phyloP scores from a whole-genome alignment of 1,140 invertebrate species.

The Caenorhabditis latens region DNA sequence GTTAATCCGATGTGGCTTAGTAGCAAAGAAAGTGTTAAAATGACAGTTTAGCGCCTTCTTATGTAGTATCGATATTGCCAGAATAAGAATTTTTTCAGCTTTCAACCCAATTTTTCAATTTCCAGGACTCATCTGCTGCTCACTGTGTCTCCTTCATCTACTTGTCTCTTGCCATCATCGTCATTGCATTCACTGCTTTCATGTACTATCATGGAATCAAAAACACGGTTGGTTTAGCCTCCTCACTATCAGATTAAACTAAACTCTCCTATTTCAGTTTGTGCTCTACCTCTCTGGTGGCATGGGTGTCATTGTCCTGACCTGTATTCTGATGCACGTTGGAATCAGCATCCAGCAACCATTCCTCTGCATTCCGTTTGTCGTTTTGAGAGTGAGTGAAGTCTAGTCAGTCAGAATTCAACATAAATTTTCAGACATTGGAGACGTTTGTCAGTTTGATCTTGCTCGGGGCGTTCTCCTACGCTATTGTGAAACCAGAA shows the following conservation, averaged over 20 bases:
- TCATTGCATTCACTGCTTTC: background rate
- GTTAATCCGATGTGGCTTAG: too few relatives aligned
- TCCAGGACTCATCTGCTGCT: background rate
- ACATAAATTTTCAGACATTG: background rate
- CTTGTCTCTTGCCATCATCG: constrained; percentile 8
- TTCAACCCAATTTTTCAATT: background rate
- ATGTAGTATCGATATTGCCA: too few relatives aligned
- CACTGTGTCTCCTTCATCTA: constrained; percentile 37
- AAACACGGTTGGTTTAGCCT: background rate
- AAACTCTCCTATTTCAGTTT: constrained; percentile 3
- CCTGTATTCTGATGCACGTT: constrained; percentile 26
- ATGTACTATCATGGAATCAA: constrained; percentile 35
- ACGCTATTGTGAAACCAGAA: background rate
- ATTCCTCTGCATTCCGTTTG: constrained; percentile 37
- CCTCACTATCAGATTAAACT: background rate
- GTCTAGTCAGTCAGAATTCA: background rate
- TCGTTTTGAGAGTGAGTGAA: background rate
- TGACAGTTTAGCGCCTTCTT: too few relatives aligned
- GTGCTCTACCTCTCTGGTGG: background rate
- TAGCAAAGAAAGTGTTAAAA: too few relatives aligned
- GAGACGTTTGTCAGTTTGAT: constrained; percentile 18
- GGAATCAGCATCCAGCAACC: constrained; percentile 15
- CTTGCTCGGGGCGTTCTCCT: background rate
- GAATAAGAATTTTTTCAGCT: too few relatives aligned
- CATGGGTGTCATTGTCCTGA: background rate